These are phyloP conservation scores for Leptothorax acervorum DNA, from an alignment of 2,888 invertebrate species.

Conservation along the genomic window DNA sequence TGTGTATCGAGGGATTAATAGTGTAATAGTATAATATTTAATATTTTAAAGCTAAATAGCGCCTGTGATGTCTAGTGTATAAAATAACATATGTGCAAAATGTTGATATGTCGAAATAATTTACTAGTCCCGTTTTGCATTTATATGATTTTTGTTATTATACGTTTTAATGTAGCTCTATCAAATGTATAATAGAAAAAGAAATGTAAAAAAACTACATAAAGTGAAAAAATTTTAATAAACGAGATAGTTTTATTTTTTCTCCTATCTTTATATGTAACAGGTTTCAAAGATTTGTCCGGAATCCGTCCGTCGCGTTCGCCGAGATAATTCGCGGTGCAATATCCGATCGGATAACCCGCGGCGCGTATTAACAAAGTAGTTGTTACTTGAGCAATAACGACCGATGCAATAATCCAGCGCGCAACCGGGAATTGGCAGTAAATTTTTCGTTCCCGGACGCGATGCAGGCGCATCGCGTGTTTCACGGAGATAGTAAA, in stretches of 20 bases:
- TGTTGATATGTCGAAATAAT: not conserved
- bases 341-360: constrained; percentile 43
- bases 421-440: constrained; percentile 48
- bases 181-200: not conserved
- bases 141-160: not conserved
- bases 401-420: constrained; percentile 50
- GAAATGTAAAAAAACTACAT: not conserved
- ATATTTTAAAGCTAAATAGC: too few species aligned
- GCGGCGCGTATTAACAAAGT: constrained; percentile 49
- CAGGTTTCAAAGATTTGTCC: not conserved
- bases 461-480: constrained; percentile 44
- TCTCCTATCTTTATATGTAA: not conserved
- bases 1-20: too few species aligned
- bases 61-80: too few species aligned
- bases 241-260: not conserved
- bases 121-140: not conserved
- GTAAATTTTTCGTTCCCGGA: constrained; percentile 47
- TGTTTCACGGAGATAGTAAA: constrained; percentile 51
- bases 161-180: not conserved
- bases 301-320: constrained; percentile 18
- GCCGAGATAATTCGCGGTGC: constrained; percentile 11
- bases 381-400: constrained; percentile 47
- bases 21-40: too few species aligned
- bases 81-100: not conserved
- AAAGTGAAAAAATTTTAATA: not conserved